Conservation (phyloP, 2,797 vertebrate genomes). For the Babyrousa celebensis region DNA sequence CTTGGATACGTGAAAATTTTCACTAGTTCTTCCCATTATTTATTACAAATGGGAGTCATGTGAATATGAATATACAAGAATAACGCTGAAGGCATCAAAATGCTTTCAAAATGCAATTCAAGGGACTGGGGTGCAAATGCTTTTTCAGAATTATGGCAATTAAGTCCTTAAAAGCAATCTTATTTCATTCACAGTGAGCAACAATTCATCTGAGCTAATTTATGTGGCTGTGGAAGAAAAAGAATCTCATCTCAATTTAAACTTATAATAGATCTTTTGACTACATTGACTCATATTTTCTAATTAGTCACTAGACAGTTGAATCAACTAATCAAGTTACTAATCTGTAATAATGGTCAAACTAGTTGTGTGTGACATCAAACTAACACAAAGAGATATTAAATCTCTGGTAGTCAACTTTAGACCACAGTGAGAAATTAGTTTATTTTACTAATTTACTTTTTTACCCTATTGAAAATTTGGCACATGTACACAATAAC, state of each 20-base stretch:
- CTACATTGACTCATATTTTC: constrained; percentile 14
- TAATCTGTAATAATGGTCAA: background rate
- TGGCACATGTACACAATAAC: background rate
- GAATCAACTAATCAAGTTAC: constrained; percentile 13
- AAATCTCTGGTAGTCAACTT: background rate
- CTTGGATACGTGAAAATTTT: constrained; percentile 27
- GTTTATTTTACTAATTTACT: constrained; percentile 14
- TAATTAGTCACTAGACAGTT: constrained; percentile 11
- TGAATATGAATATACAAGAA: background rate
- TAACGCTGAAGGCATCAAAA: constrained; percentile 13
- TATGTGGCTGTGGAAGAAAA: constrained; percentile 16
- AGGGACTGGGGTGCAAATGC: background rate
- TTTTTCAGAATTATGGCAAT: constrained; percentile 23
- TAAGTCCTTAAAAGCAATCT: constrained; percentile 53
- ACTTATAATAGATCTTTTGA: constrained; percentile 2
- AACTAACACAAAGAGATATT: background rate
- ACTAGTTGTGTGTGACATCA: background rate
- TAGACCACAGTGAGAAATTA: constrained; percentile 17
- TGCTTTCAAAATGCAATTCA: constrained; percentile 13
- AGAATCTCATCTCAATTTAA: constrained; percentile 2
- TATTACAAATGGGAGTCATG: constrained; percentile 27
- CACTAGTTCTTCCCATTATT: constrained; percentile 12
- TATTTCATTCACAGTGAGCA: constrained; percentile 31
- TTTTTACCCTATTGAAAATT: constrained; percentile 51
- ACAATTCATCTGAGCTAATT: constrained; percentile 12